Conservation (phyloP, 2,888 invertebrate genomes). For the Chloroclysta siterata region DNA sequence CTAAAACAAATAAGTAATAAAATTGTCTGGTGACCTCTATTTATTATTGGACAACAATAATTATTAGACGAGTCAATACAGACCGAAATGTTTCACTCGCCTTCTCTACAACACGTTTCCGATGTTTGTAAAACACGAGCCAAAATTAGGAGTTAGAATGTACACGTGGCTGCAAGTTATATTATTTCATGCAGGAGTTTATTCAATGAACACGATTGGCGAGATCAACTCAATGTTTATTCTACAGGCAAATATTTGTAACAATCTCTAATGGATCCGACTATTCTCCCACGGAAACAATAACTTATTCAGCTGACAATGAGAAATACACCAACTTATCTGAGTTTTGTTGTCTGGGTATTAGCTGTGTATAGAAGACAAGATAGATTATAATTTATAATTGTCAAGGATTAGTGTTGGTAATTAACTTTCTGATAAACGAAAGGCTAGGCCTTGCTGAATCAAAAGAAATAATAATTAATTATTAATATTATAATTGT, state of each 20-base stretch:
- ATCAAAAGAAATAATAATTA: slow-evolving; percentile 6
- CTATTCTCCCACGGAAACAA: slow-evolving; percentile 47
- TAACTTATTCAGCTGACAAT: slow-evolving; percentile 44
- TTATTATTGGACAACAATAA: slow-evolving; percentile 2
- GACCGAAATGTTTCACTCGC: slow-evolving; percentile 33
- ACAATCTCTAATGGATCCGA: slow-evolving; percentile 35
- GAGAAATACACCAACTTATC: slow-evolving; percentile 37
- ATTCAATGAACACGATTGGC: slow-evolving; percentile 34
- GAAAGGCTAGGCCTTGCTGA: background rate
- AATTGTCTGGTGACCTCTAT: slow-evolving; percentile 29
- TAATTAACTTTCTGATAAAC: slow-evolving; percentile 30
- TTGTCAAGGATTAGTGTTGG: slow-evolving; percentile 31
- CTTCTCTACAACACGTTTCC: slow-evolving; percentile 14
- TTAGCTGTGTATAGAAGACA: slow-evolving; percentile 28
- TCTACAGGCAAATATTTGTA: slow-evolving; percentile 34
- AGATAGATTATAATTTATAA: slow-evolving; percentile 29
- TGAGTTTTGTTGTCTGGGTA: slow-evolving; percentile 38
- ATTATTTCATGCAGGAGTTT: slow-evolving; percentile 25
- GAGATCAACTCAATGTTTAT: slow-evolving; percentile 31
- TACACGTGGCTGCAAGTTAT: slow-evolving; percentile 31
- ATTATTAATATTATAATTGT: too few relatives aligned
- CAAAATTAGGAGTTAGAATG: slow-evolving; percentile 34
- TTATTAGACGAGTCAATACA: background rate
- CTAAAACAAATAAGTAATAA: background rate
- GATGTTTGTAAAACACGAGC: slow-evolving; percentile 37